Conservation (phyloP, 2,888 invertebrate genomes). For the Mystacides longicornis region DNA sequence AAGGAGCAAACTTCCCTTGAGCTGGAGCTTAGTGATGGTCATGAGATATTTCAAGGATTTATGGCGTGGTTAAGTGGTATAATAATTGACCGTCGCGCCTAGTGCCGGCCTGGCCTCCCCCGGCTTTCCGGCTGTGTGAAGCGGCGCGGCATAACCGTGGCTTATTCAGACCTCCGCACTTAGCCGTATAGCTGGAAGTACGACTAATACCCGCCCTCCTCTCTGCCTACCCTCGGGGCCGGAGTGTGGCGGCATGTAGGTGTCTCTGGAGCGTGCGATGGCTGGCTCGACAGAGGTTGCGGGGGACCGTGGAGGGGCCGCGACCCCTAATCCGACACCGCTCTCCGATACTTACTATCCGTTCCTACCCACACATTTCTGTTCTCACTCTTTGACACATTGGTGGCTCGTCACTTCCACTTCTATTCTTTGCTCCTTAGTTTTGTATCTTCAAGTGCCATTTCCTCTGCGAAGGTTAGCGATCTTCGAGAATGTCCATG, state of each 20-base stretch:
- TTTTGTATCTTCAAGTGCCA: no score
- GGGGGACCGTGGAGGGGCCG: conserved; percentile 10
- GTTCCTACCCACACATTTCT: neutral
- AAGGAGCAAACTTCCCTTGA: no score
- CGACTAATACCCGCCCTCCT: neutral
- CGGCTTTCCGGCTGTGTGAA: conserved; percentile 3
- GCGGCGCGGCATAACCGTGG: conserved; percentile 8
- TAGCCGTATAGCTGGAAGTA: neutral
- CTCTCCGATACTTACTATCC: neutral
- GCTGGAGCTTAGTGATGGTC: no score
- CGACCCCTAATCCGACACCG: conserved; percentile 18
- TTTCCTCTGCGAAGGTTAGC: no score
- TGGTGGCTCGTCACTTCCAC: conserved; percentile 6
- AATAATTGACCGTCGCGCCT: no score
- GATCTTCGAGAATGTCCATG: no score
- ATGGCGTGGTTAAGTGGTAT: neutral
- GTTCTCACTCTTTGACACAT: neutral
- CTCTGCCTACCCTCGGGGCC: neutral
- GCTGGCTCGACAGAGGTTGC: neutral
- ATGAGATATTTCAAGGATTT: neutral
- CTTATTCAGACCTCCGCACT: conserved; percentile 14
- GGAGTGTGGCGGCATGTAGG: neutral
- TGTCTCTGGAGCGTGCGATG: neutral
- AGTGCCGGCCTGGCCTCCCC: neutral
- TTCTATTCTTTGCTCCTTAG: no score